Base-by-base conservation (phyloP, 2,113 vertebrate genomes). In the Pseudorhombus dupliciocellatus region DNA sequence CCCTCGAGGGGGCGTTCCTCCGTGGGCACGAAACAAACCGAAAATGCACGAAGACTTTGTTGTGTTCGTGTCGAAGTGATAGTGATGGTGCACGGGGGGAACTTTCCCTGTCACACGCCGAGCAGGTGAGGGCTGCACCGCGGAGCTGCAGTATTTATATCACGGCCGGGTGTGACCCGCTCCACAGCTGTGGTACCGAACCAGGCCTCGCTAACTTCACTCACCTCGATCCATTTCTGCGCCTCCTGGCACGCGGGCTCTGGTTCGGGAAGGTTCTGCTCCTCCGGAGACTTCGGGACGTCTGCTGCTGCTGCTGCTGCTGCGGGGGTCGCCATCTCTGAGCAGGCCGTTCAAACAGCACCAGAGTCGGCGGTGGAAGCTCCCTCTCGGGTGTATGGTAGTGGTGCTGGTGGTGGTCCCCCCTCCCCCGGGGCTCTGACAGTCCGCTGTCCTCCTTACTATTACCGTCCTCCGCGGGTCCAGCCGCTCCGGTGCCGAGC, bases 141-240 rank as follows among this genome's bases (percentile, higher is more conserved):
- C 37, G 54, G 11, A 12, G 11, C 71, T 48, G 4, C 7, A 25
- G 54, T 88, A 89, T 89, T 89, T 90, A 80, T 86, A 88, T 75
- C 84, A 61, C 21, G 30, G 28, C 69, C 65, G 25, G 34, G 73
- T 46, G 4, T 56, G 72, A 54, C 71, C 77, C 81, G 2, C 64
- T 74, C 68, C 18, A 58, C 11, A 9, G 12, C 22, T 15, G 44
- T 71, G 60, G 12, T 20, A 48, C 1, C 40, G 59, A 63, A 69
- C 55, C 69, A 68, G 79, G 53, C 84, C 76, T 53, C 18, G 28
- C 34, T 25, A 18, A 48, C 16, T 44, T 53, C 51, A 76, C 94
- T 93, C 86, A 98, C 96, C 95, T 98, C 95, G 67, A 98, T 97
- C 96, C 96, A 98, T 91, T 95, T 94, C 91, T 96, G 96, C 2